Evolutionary conservation across 1,140 invertebrate genomes (phyloP).

Genomic region (Melipona quadrifasciata): DNA sequence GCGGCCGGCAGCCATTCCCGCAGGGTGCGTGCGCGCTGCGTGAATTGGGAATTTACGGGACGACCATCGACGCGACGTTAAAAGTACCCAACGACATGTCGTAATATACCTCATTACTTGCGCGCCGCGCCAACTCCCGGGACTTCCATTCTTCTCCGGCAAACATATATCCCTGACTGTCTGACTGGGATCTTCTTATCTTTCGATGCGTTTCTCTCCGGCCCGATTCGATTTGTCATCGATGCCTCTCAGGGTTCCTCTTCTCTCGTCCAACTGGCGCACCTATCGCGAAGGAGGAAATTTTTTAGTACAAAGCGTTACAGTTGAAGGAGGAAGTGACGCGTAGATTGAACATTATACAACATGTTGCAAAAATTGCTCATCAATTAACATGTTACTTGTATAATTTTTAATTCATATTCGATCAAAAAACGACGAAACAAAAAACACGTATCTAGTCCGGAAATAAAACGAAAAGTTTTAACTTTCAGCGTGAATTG

Average conservation of each 20-base stretch:
- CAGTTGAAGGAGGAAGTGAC: no score
- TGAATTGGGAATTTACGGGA: conserved; percentile 75
- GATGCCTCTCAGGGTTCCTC: not conserved
- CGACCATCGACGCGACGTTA: conserved; percentile 64
- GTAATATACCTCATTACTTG: conserved; percentile 77
- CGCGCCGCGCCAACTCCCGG: conserved; percentile 69
- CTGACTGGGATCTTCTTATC: conserved; percentile 32
- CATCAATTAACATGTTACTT: no score
- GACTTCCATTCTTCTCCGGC: conserved; percentile 58
- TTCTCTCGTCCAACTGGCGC: not conserved
- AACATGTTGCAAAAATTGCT: no score
- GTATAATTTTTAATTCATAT: not conserved
- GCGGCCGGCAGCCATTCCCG: conserved; percentile 4
- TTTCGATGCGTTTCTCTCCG: not conserved
- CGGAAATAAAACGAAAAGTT: no score
- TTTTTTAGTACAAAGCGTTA: not conserved
- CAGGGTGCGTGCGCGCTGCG: not conserved
- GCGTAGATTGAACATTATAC: no score
- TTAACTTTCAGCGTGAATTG: no score
- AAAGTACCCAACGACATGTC: conserved; percentile 64
- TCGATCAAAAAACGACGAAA: no score
- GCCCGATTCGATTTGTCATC: not conserved
- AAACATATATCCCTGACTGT: conserved; percentile 52
- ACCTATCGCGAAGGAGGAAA: not conserved
- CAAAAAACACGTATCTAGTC: no score